These are phyloP conservation scores for Silurus aristotelis DNA, from an alignment of 2,797 vertebrate species.

Conservation along the genomic window DNA sequence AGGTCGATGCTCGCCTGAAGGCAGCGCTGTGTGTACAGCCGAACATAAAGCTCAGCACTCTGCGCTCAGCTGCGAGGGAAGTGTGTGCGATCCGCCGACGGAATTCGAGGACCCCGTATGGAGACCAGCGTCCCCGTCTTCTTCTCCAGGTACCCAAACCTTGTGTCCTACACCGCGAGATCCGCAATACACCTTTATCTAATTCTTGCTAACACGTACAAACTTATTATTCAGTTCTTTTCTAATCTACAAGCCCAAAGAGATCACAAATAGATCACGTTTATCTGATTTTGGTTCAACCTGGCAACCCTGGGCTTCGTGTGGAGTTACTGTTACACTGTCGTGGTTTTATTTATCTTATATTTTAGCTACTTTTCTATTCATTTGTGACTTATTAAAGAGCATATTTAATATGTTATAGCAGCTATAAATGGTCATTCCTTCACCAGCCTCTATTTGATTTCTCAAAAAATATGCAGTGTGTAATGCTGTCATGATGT, in stretches of 20 bases:
- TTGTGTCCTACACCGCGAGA: neutral
- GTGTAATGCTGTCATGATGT: no score
- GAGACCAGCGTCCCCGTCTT: constrained; percentile 91
- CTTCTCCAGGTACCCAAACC: constrained; percentile 80
- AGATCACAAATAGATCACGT: neutral
- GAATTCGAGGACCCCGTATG: constrained; percentile 86
- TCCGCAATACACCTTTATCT: neutral
- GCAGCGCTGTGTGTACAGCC: constrained; percentile 71
- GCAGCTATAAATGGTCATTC: neutral
- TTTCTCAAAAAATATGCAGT: no score
- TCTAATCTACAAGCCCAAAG: no score
- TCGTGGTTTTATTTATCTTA: neutral
- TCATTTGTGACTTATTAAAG: neutral
- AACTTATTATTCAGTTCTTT: no score
- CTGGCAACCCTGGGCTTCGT: neutral
- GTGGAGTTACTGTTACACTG: neutral
- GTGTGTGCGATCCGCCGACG: constrained; percentile 79
- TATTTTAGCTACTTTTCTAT: neutral
- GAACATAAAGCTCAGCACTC: constrained; percentile 81
- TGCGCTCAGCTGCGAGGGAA: constrained; percentile 82
- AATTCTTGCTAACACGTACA: neutral
- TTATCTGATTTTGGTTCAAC: neutral
- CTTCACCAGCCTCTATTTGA: neutral
- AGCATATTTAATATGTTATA: neutral
- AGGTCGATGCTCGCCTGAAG: constrained; percentile 75